Conservation (phyloP, 2,113 vertebrate genomes). For the Oreochromis aureus region DNA sequence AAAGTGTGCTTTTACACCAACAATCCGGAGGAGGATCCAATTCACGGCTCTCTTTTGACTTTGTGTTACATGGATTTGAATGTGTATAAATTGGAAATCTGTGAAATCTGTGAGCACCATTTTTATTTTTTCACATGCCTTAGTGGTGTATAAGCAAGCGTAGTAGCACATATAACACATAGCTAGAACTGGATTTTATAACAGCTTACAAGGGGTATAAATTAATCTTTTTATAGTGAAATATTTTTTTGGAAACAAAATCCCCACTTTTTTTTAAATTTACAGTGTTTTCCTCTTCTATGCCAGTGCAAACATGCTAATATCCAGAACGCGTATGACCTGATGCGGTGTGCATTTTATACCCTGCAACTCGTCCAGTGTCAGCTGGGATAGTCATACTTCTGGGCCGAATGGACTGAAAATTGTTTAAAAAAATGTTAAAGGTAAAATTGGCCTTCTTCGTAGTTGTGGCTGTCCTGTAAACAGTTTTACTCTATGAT, state of each 20-base stretch:
- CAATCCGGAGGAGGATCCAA: neutral
- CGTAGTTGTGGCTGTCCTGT: neutral
- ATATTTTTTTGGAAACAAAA: neutral
- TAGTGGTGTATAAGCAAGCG: neutral
- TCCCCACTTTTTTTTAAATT: neutral
- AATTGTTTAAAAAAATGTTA: neutral
- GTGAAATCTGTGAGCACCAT: neutral
- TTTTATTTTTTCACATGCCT: neutral
- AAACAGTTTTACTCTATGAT: neutral
- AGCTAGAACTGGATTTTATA: neutral
- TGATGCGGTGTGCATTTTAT: neutral
- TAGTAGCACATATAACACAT: neutral
- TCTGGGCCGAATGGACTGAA: neutral
- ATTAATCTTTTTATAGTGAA: neutral
- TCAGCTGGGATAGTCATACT: neutral
- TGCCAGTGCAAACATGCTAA: neutral
- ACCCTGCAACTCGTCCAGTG: neutral
- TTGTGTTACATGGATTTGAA: neutral
- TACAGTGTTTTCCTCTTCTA: neutral
- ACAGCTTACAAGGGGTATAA: neutral
- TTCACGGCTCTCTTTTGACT: neutral
- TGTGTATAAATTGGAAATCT: neutral
- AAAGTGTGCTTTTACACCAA: neutral
- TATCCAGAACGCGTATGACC: neutral
- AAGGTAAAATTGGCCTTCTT: neutral